Percentiles rank a stretch among this genome's conserved stretches.
Conservation (phyloP, 2,888 invertebrate genomes). For the Euphydryas editha region DNA sequence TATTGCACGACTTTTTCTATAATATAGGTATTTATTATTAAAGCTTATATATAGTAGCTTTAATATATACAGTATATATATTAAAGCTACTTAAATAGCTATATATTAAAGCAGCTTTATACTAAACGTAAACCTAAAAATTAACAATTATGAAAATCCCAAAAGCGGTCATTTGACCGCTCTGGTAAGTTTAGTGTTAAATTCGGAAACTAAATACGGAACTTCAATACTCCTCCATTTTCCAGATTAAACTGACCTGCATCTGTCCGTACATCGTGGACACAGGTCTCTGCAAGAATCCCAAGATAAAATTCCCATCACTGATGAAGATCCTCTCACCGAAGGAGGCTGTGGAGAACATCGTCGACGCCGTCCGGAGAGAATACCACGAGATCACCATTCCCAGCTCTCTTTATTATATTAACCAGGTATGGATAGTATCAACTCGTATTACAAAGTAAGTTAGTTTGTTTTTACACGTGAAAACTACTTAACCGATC, state of each 20-base stretch:
- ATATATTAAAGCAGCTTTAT: no score
- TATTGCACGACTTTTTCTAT: no score
- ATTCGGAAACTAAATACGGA: no score
- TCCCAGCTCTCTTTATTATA: conserved; percentile 82
- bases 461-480: background rate
- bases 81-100: no score
- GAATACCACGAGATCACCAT: conserved; percentile 85
- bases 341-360: conserved; percentile 85
- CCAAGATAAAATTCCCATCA: conserved; percentile 87
- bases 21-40: no score
- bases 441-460: background rate
- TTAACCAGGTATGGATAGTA: conserved; percentile 78
- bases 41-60: no score
- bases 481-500: no score
- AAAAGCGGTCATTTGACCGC: no score
- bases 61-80: no score
- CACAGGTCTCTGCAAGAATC: conserved; percentile 92
- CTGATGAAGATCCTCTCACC: conserved; percentile 86
- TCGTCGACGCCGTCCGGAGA: conserved; percentile 87
- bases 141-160: no score
- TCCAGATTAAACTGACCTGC: conserved; percentile 89
- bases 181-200: no score
- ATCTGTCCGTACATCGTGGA: conserved; percentile 95
- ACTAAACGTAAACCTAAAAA: no score
- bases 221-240: background rate